Evolutionary conservation across 2,113 vertebrate genomes (phyloP).

Genomic region (Toxotes chatareus): DNA sequence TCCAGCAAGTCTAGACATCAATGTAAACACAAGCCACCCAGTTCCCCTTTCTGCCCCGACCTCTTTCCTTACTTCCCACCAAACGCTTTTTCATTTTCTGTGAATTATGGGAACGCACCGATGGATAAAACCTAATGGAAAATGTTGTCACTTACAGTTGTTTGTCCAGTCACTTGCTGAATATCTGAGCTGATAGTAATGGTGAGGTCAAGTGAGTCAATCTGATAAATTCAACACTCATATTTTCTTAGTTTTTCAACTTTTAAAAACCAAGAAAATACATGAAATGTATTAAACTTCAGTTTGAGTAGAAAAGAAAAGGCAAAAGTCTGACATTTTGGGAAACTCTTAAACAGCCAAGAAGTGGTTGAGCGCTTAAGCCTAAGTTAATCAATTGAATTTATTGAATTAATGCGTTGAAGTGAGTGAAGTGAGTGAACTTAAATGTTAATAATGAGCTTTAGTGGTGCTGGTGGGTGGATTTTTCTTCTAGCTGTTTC

Average conservation of each 20-base stretch:
- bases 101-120: slow-evolving; percentile 1
- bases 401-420: not conserved
- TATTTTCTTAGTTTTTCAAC: not conserved
- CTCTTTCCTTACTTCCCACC: slow-evolving; percentile 26
- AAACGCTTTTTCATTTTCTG: slow-evolving; percentile 13
- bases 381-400: not conserved
- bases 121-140: not conserved
- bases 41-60: slow-evolving; percentile 34
- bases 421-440: too few relatives aligned
- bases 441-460: not conserved
- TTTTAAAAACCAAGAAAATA: not conserved
- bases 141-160: not conserved
- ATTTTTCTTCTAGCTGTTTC: not conserved
- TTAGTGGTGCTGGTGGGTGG: not conserved
- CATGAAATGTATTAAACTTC: not conserved
- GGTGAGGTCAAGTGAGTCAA: not conserved
- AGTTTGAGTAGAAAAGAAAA: not conserved
- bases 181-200: slow-evolving; percentile 1
- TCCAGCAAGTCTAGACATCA: slow-evolving; percentile 62
- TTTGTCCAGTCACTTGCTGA: not conserved
- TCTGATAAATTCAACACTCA: not conserved
- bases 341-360: not conserved
- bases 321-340: not conserved
- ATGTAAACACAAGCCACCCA: slow-evolving; percentile 30
- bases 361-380: not conserved